A percentile compares a stretch with the other conserved stretches of the same genome.
Conservation (phyloP, 2,113 vertebrate species). For the Gopherus evgoodei region DNA sequence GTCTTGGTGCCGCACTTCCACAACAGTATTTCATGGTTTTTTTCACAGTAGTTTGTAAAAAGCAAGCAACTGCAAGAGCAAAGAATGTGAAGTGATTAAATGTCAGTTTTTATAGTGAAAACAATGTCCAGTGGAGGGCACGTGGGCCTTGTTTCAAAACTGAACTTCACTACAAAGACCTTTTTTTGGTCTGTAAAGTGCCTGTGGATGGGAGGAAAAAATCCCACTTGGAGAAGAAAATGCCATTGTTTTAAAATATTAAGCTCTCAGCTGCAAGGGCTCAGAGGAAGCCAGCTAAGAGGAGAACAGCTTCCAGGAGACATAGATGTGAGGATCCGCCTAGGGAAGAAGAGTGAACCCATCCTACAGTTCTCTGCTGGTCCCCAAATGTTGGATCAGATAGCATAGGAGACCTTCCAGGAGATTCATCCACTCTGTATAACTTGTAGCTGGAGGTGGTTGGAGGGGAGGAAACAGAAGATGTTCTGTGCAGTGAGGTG, state of each 20-base stretch:
- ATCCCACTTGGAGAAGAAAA: neutral
- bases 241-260: neutral
- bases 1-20: rapidly evolving
- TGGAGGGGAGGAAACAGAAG: neutral
- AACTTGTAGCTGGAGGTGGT: neutral
- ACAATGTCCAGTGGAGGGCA: too few relatives aligned
- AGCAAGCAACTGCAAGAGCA: neutral
- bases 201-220: neutral
- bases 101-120: neutral
- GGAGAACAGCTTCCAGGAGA: neutral
- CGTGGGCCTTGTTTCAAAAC: neutral
- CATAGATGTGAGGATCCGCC: neutral
- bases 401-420: neutral
- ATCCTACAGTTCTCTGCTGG: neutral
- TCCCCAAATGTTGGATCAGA: neutral
- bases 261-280: neutral
- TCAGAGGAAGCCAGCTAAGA: neutral
- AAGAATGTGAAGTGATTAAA: neutral
- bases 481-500: neutral
- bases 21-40: neutral
- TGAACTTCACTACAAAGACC: neutral
- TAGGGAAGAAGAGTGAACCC: neutral
- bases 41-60: neutral
- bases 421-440: too few relatives aligned
- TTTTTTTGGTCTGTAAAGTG: neutral